Base-by-base conservation (phyloP, 2,888 invertebrate species). In the Palloptera scutellata region DNA sequence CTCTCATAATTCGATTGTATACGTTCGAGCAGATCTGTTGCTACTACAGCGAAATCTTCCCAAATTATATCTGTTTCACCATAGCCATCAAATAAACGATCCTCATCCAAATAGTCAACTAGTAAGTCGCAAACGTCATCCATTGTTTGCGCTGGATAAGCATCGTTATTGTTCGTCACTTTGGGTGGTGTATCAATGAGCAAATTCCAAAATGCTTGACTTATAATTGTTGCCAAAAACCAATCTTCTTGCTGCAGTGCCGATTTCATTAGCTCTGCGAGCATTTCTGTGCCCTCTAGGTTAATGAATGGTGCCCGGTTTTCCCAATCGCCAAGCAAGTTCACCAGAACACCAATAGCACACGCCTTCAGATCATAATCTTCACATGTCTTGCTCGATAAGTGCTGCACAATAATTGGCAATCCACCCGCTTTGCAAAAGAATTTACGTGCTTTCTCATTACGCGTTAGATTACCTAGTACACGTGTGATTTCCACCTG, bases 321-420 rank as follows among this genome's bases (percentile, higher is more conserved):
- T 73, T 87, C 87, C 73, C 86, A 86, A 72, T 88, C 89, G 12
- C 89, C 87, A 80, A 89, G 89, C 76, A 95, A 88, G 86, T 95
- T 95, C 19, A 95, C 93, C 61, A 95, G 87, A 51, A 95, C 92
- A 1, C 95, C 95, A 66, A 92, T 91, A 1, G 92, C 90, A 8
- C 93, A 91, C 79, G 91, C 91, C 0, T 93, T 88, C 15, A 94
- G 87, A 74, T 91, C 90, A 59, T 88, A 85, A 66, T 91, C 90
- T 13, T 65, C 53, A 12, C 42, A 59, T 11, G 45, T 53, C 10
- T 52, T 51, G 0, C 72, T 64, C 1, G 74, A 72, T 30, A 81
- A 68, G 15, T 78, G 76, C 66, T 78, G 30, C 17, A 89, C 86
- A 5, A 92, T 86, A 40, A 86, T 79, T 55, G 87, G 85, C 42